Evolutionary conservation across 2,888 invertebrate genomes (phyloP), one percentile per base, ranked within the genome.

Genomic region (Mesorhabditis belari): DNA sequence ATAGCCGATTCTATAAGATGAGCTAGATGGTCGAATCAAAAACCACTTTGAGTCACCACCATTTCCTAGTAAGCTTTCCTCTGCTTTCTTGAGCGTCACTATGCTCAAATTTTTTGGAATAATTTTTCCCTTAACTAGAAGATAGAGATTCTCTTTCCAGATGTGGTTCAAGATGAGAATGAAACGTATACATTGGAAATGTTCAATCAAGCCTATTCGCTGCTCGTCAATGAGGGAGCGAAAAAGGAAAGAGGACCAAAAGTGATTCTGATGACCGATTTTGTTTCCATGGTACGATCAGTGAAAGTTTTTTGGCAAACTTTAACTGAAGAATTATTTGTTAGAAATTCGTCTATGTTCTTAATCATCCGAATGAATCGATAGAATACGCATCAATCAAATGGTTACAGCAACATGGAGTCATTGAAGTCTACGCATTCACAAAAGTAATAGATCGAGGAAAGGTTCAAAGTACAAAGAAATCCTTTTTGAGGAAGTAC

Each of bases 241-340:
- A 50, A 35, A 19, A 35, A 44, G 17, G 19, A 9, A 23, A 52
- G 29, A 17, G 29, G 35, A 0, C 72, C 72, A 0, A 53, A 63
- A 29, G 62, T 73, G 24, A 62, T 64, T 6, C 63, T 73, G 19
- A 59, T 73, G 24, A 71, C 73, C 12, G 73, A 73, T 50, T 73
- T 63, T 29, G 71, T 64, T 2, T 73, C 73, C 5, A 52, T 61
- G 57, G 69, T 70, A 25, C 12, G 2, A 19, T 23, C 49, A 21
- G 3, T 55, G 12, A 29, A 17, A n/a, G 17, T 9, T 29, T 28
- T 17, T 19, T 19, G 19, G 19, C n/a, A 9, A 1, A 23, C 49
- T 27, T 12, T 19, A 28, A 35, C 17, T 44, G 3, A 57, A 24
- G 50, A 19, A 6, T 26, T 6, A 17, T n/a, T 52, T 60, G 27